Evolutionary conservation across 2,797 vertebrate genomes (phyloP), one percentile per base, ranked within the genome.

Genomic region (Anguilla pacifica): DNA sequence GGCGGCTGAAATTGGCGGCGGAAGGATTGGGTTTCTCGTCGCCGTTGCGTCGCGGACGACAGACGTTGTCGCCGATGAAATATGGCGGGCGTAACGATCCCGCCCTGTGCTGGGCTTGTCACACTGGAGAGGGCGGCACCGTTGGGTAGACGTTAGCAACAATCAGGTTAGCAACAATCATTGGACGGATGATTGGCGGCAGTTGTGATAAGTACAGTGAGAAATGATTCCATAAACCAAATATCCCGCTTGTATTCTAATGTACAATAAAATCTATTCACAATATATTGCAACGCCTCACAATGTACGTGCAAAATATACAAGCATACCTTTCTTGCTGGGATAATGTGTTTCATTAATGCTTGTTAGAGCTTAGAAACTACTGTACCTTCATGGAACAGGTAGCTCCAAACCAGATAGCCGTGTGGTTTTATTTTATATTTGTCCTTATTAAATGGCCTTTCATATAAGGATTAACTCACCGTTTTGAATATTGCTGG

Each of bases 21-120:
- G 91, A 64, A 55, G 88, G 91, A 91, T 93, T 93, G 92, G 92
- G 93, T 92, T 94, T 89, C 89, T 88, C 89, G 85, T 83, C 87
- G 90, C 88, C 61, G 39, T 59, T 35, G 79, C 6, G 77, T 49
- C 4, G 72, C 43, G 6, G 9, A 15, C 3, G 72, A 87, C 17
- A 91, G 88, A 82, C 84, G 82, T 91, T 92, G 87, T 91, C 92
- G 89, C 87, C 83, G 89, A 89, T 94, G 87, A 91, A 92, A 93
- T 90, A 70, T 91, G 90, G 85, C 88, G 83, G 89, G 88, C 22
- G n/a, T 67, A n/a, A 9, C 0, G 6, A 6, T 6, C 25, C 9
- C 61, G 2, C 61, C 61, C 6, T 25, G 61, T 9, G 22, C 61
- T 5, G 61, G 0, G 22, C 22, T n/a, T 3, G 61, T n/a, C 5